A percentile compares a stretch with the other conserved stretches of the same genome.
Evolutionary conservation across 2,113 vertebrate species (phyloP).

Genomic region (Lethenteron camtschaticum): DNA sequence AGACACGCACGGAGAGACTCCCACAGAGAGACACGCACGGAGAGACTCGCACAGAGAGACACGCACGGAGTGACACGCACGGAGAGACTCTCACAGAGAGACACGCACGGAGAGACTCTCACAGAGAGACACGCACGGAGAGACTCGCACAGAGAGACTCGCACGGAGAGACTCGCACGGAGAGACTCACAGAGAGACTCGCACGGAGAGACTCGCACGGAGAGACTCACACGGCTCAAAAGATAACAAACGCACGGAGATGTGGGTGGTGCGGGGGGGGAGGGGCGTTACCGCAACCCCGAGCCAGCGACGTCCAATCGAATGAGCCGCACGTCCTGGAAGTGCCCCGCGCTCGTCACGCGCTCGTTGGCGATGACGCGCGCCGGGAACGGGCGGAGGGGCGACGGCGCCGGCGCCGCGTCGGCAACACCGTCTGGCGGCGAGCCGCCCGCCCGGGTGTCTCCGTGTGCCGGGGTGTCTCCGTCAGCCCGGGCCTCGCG

Average conservation of each 20-base stretch:
- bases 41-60: no score
- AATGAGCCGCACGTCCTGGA: constrained; percentile 69
- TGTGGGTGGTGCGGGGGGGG: neutral
- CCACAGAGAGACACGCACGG: no score
- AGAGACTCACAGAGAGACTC: no score
- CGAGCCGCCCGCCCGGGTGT: neutral
- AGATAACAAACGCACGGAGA: no score
- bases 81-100: no score
- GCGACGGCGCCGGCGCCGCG: constrained; percentile 17
- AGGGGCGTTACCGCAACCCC: constrained; percentile 36
- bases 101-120: no score
- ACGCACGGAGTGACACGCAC: no score
- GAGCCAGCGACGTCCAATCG: constrained; percentile 55
- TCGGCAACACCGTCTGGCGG: neutral
- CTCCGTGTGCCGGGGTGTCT: neutral
- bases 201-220: no score
- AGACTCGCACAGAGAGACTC: no score
- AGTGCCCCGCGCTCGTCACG: constrained; percentile 41
- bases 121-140: no score
- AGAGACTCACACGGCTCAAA: no score
- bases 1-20: neutral
- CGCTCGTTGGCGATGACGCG: constrained; percentile 36
- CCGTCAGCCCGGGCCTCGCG: constrained; percentile 16
- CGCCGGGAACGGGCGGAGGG: constrained; percentile 30
- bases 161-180: no score